Evolutionary conservation across 2,113 vertebrate species (phyloP).

Genomic region (Ceyx margarethae): DNA sequence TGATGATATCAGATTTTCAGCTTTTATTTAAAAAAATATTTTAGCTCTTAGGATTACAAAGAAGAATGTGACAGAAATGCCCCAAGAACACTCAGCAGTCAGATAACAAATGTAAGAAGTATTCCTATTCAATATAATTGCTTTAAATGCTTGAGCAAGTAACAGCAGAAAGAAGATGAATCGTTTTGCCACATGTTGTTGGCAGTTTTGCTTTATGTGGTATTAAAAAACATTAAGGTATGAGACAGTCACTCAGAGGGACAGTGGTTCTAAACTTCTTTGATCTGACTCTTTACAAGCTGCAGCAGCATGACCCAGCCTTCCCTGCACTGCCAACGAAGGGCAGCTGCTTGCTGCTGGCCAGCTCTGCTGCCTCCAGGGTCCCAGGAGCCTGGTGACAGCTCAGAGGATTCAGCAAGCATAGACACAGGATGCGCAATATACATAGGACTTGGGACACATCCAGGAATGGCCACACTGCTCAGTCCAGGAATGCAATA

Average conservation of each 20-base stretch:
- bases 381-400: neutral
- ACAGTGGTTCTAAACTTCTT: rapidly evolving
- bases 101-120: neutral
- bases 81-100: neutral
- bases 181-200: neutral
- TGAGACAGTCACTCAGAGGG: neutral
- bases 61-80: neutral
- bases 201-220: neutral
- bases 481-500: neutral
- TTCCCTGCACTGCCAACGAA: rapidly evolving
- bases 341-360: neutral
- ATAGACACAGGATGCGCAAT: neutral
- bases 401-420: neutral
- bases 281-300: rapidly evolving
- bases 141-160: neutral
- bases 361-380: neutral
- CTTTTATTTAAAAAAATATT: neutral
- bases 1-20: neutral
- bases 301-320: rapidly evolving
- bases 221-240: neutral
- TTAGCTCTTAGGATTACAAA: neutral
- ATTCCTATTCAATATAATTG: neutral
- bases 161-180: neutral
- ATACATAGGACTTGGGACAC: rapidly evolving
- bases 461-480: neutral